These are phyloP conservation scores for Acanthopagrus latus DNA, from an alignment of 2,797 vertebrate genomes.

Conservation along the genomic window DNA sequence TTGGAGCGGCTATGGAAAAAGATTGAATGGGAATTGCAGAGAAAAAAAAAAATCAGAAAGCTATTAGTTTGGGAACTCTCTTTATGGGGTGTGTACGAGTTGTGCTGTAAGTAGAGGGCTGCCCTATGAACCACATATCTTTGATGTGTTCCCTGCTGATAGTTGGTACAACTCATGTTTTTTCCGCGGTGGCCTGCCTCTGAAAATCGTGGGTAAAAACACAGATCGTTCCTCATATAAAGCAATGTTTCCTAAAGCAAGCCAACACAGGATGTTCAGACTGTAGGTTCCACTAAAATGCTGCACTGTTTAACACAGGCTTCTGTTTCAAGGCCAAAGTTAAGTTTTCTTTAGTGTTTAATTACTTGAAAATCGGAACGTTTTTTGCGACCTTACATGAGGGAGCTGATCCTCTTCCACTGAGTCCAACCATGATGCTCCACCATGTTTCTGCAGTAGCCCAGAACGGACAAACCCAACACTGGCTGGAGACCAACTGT, in stretches of 20 bases:
- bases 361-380: too few species aligned
- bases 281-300: too few species aligned
- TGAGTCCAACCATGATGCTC: too few species aligned
- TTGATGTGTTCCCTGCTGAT: background rate
- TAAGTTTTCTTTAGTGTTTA: too few species aligned
- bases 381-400: too few species aligned
- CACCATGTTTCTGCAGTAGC: too few species aligned
- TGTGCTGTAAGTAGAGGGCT: background rate
- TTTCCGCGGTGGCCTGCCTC: background rate
- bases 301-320: too few species aligned
- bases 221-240: background rate
- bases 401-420: too few species aligned
- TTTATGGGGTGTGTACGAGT: background rate
- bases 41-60: slow-evolving; percentile 3
- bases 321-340: background rate
- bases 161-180: background rate
- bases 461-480: too few species aligned
- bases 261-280: background rate
- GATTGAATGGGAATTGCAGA: background rate
- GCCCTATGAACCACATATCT: background rate
- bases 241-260: background rate
- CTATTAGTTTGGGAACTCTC: background rate
- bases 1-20: background rate
- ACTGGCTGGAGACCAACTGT: too few species aligned
- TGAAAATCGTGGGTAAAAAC: background rate